A percentile compares a stretch with the other conserved stretches of the same genome.
Evolutionary conservation across 2,888 invertebrate genomes (phyloP).

Genomic region (Petrolisthes manimaculis): DNA sequence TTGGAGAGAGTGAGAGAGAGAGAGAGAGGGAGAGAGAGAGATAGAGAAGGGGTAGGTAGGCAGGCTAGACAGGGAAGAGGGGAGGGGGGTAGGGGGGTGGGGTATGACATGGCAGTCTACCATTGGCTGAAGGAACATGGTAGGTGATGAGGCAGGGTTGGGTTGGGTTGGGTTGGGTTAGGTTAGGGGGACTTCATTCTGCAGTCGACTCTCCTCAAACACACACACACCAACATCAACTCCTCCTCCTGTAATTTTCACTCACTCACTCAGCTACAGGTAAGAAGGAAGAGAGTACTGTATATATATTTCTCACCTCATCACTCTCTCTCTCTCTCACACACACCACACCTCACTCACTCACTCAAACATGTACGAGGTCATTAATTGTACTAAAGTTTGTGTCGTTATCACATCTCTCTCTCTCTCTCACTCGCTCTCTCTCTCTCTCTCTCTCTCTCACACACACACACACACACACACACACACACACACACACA

Average conservation of each 20-base stretch:
- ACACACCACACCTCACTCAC: too few species aligned
- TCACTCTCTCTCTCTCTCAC: background rate
- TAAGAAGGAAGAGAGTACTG: background rate
- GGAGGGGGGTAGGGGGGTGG: background rate
- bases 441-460: conserved; percentile 1
- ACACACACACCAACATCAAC: background rate
- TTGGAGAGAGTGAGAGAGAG: too few species aligned
- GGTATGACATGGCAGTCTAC: background rate
- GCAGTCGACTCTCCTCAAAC: background rate
- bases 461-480: background rate
- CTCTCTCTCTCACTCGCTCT: background rate
- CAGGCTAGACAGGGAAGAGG: too few species aligned
- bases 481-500: too few species aligned
- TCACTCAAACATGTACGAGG: too few species aligned
- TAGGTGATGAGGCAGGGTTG: background rate
- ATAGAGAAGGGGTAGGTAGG: too few species aligned
- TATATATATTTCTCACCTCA: background rate
- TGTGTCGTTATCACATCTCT: too few species aligned
- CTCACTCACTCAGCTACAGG: background rate
- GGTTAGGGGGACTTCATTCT: conserved; percentile 2
- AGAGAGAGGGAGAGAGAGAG: too few species aligned
- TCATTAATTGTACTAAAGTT: too few species aligned
- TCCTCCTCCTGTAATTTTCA: background rate
- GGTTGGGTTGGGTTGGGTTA: background rate
- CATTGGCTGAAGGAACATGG: background rate